A percentile compares a stretch with the other conserved stretches of the same genome.
Evolutionary conservation across 2,113 vertebrate genomes (phyloP).

Genomic region (Mobula birostris): DNA sequence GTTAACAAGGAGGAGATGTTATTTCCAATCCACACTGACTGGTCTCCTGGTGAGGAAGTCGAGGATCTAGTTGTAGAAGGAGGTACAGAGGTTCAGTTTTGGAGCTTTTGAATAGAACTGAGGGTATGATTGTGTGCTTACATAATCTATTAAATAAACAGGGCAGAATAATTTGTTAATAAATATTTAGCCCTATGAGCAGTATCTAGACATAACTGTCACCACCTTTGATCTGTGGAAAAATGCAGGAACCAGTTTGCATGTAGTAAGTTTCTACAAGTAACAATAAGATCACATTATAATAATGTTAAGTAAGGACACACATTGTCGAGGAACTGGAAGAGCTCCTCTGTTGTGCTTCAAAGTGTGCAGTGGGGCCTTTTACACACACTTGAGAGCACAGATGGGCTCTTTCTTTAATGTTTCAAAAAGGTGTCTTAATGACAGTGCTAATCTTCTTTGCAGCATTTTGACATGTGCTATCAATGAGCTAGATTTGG

Average conservation of each 20-base stretch:
- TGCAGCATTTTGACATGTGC: neutral
- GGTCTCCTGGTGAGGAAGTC: no score
- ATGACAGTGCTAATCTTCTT: no score
- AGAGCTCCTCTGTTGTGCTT: neutral
- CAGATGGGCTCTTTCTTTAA: neutral
- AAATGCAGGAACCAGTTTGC: neutral
- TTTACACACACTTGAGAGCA: neutral
- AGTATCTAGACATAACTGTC: neutral
- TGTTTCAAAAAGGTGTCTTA: no score
- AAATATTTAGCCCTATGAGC: neutral
- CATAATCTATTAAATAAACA: neutral
- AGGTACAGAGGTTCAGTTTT: no score
- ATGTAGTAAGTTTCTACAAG: neutral
- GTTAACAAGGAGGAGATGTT: no score
- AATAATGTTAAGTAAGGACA: neutral
- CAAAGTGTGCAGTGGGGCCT: neutral
- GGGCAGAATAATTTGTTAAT: neutral
- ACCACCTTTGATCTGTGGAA: neutral
- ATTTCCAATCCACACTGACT: no score
- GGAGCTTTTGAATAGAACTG: no score
- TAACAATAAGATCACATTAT: neutral
- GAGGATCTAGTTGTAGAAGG: no score
- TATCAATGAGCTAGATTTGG: neutral
- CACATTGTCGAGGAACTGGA: neutral
- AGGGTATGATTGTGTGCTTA: neutral